Conservation (phyloP, 2,797 vertebrate species). For the Lagocephalus sceleratus region DNA sequence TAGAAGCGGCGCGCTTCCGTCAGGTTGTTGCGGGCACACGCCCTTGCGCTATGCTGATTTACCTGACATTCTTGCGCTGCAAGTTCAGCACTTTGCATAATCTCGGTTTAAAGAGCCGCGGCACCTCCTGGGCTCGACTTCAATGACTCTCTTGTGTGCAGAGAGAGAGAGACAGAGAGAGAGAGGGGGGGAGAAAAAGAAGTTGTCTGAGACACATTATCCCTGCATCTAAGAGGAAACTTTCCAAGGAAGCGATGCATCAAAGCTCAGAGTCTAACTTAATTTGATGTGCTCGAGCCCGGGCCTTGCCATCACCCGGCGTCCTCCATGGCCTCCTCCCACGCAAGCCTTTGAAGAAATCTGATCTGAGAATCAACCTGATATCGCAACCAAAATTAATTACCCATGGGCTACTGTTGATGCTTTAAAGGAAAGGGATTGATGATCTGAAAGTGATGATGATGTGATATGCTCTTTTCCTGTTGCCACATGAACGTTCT, state of each 20-base stretch:
- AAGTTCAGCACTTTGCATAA: conserved; percentile 21
- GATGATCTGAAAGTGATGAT: conserved; percentile 34
- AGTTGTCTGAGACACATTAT: conserved; percentile 15
- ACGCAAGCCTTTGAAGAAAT: conserved; percentile 59
- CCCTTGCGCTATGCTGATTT: conserved; percentile 10
- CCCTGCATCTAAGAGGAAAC: conserved; percentile 25
- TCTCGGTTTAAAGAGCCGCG: conserved; percentile 11
- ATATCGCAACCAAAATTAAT: conserved; percentile 60
- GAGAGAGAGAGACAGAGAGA: too few relatives aligned
- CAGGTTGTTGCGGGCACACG: not conserved
- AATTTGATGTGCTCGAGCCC: conserved; percentile 39
- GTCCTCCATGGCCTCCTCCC: conserved; percentile 40
- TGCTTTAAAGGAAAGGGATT: conserved; percentile 44
- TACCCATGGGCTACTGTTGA: conserved; percentile 42
- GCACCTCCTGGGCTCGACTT: not conserved
- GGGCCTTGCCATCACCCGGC: conserved; percentile 31
- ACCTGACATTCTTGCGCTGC: conserved; percentile 49
- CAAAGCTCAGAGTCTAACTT: conserved; percentile 37
- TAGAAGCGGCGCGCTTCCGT: not conserved
- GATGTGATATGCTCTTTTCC: conserved; percentile 21
- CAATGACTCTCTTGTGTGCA: conserved; percentile 6
- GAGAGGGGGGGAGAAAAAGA: conserved; percentile 5
- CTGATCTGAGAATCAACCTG: conserved; percentile 61
- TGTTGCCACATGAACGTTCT: conserved; percentile 16
- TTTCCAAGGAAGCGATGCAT: conserved; percentile 30